Conservation (phyloP, 1,140 invertebrate species). For the Stegodyphus dumicola region DNA sequence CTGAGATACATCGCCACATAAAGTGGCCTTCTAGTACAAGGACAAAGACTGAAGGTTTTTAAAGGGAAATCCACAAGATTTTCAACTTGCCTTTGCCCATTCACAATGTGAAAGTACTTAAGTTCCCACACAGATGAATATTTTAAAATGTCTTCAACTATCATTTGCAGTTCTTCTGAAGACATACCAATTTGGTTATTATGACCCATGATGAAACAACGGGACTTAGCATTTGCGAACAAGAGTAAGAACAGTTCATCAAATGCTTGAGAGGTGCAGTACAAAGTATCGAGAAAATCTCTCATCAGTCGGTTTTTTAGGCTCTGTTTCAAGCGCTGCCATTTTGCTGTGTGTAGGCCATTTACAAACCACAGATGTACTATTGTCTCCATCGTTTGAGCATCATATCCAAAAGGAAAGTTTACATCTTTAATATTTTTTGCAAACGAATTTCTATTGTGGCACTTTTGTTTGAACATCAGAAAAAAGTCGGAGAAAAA, state of each 20-base stretch:
- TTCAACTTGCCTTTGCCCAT: neutral
- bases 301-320: conserved; percentile 25
- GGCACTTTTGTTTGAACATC: too few species aligned
- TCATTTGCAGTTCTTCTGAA: neutral
- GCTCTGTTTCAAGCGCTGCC: neutral
- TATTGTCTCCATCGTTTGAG: conserved; percentile 8
- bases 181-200: conserved; percentile 7
- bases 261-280: conserved; percentile 46
- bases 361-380: conserved; percentile 42
- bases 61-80: conserved; percentile 33
- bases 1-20: conserved; percentile 40
- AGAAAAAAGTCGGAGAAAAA: too few species aligned
- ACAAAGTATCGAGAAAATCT: conserved; percentile 41
- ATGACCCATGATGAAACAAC: neutral
- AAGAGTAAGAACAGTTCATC: conserved; percentile 41
- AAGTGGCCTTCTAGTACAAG: conserved; percentile 39
- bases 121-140: neutral
- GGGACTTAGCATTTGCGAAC: conserved; percentile 20
- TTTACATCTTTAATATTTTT: neutral
- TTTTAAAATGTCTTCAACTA: conserved; percentile 28
- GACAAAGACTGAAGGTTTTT: conserved; percentile 40
- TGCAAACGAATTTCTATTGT: too few species aligned
- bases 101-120: neutral
- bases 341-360: conserved; percentile 12
- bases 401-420: neutral